Conservation (phyloP, 2,797 vertebrate genomes). For the Ptychadena robeensis region DNA sequence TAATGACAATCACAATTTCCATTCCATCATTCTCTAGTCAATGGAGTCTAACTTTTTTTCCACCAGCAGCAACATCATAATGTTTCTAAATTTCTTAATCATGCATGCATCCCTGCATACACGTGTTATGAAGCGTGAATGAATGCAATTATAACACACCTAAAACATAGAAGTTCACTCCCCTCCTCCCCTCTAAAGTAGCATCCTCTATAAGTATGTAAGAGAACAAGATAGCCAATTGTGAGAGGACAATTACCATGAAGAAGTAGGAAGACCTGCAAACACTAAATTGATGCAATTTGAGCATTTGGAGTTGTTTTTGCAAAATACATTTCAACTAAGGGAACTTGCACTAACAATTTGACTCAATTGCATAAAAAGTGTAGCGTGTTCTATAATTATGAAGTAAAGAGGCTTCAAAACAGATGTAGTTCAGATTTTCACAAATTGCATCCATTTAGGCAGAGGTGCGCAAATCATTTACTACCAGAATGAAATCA, state of each 20-base stretch:
- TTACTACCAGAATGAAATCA: conserved; percentile 53
- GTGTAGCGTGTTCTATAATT: conserved; percentile 55
- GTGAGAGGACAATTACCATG: conserved; percentile 13
- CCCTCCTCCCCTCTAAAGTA: background rate
- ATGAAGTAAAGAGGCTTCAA: conserved; percentile 47
- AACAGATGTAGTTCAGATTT: conserved; percentile 49
- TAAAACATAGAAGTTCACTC: background rate
- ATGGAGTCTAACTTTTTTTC: too few relatives aligned
- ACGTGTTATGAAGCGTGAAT: background rate
- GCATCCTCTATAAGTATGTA: background rate
- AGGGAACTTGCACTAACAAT: conserved; percentile 55
- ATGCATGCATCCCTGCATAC: background rate
- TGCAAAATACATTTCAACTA: conserved; percentile 52
- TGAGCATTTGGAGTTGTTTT: conserved; percentile 57
- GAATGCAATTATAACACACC: background rate
- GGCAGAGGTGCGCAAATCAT: conserved; percentile 51
- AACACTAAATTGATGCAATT: conserved; percentile 56
- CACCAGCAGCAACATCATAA: too few relatives aligned
- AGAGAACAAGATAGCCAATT: conserved; percentile 22
- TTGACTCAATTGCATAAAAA: conserved; percentile 60
- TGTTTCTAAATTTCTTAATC: too few relatives aligned
- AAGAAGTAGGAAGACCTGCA: conserved; percentile 28
- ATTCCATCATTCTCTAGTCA: too few relatives aligned
- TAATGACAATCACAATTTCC: too few relatives aligned
- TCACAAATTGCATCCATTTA: conserved; percentile 57